Evolutionary conservation across 1,140 invertebrate species (phyloP).

Genomic region (Oryctes rhinoceros): DNA sequence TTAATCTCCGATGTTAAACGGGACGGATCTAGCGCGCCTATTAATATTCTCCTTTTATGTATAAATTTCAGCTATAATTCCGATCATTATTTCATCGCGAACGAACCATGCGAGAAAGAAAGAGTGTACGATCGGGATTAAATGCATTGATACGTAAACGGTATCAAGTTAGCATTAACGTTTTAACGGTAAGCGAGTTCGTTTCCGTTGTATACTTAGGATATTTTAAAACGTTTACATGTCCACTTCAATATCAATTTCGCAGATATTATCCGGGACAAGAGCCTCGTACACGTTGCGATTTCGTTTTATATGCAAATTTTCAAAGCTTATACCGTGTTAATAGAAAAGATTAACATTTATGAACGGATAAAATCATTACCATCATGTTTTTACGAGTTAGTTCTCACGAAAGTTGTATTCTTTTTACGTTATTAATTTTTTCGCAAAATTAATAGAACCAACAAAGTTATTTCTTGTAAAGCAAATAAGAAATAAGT

Average conservation of each 20-base stretch:
- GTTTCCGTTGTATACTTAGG: background rate
- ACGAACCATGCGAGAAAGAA: too few relatives aligned
- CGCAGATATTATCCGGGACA: background rate
- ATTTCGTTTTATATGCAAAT: background rate
- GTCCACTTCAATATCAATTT: background rate
- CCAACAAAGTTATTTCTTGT: too few relatives aligned
- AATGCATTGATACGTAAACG: background rate
- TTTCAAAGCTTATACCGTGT: too few relatives aligned
- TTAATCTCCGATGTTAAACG: background rate
- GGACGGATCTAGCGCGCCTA: background rate
- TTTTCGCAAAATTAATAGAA: too few relatives aligned
- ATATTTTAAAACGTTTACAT: conserved; percentile 27
- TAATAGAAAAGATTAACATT: too few relatives aligned
- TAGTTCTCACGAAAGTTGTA: too few relatives aligned
- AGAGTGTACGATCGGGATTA: background rate
- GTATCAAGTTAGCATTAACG: background rate
- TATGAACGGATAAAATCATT: too few relatives aligned
- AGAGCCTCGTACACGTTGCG: background rate
- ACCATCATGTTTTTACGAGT: too few relatives aligned
- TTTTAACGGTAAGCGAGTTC: background rate
- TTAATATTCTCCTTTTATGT: background rate
- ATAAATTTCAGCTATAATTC: background rate
- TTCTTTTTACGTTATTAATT: too few relatives aligned
- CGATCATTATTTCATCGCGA: background rate
- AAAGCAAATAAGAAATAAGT: too few relatives aligned